Base-by-base conservation (phyloP, 1,140 invertebrate genomes). In the Lepidurus apus region DNA sequence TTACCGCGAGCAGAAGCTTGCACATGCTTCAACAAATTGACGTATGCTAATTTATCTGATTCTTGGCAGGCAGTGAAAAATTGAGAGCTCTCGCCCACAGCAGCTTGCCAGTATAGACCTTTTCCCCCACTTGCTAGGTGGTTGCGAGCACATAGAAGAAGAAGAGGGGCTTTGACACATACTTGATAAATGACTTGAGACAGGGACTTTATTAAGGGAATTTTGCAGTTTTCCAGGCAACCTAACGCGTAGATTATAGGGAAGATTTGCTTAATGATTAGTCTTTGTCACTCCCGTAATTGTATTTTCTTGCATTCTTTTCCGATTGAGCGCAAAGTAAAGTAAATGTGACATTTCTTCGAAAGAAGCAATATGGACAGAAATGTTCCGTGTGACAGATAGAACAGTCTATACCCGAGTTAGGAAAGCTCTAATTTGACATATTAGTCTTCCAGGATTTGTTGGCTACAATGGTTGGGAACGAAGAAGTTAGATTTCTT, bases 11-110 rank as follows among this genome's bases (percentile, higher is more conserved):
- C 53, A 65, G 53, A 21, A 65, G n/a, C n/a, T 65, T 65, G 53
- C 21, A 21, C 53, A 65, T 65, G 53, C 53, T 65, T 65, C 53
- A 65, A 65, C 53, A 65, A 65, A 65, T 65, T 65, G 53, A 65
- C 53, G 21, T 65, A 65, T 65, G 53, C 53, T 65, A 65, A 65
- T 65, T 65, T 65, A 65, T 65, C 53, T 65, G 53, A 65, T 65
- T 65, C 53, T 65, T 65, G 53, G 53, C 13, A 65, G 53, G 53
- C 53, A 65, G 53, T 65, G 53, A 65, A 65, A 65, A 65, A 65
- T 65, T 65, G 53, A 65, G 53, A 65, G 53, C 53, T 34, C 34
- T 34, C 34, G 34, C 34, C 34, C 53, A n/a, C 17, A 65, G 53
- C 53, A 65, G 53, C 53, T 65, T 65, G 53, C 7, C 53, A 65